phyloP scores from a whole-genome alignment of 2,797 vertebrate genomes.

The Sorex maritimensis region DNA sequence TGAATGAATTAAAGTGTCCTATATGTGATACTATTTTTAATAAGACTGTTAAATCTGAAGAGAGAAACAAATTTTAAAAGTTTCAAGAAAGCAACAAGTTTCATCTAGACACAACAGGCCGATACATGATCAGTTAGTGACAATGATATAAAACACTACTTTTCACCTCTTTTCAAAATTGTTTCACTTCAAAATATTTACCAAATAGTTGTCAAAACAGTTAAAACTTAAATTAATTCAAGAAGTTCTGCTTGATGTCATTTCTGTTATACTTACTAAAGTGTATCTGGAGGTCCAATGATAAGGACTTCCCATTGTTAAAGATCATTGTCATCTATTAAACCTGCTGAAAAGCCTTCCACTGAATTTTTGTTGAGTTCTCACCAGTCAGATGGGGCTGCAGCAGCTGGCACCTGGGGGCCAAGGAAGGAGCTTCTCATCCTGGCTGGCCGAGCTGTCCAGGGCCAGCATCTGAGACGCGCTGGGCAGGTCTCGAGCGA shows the following conservation, averaged over 20 bases:
- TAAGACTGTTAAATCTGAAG: no score
- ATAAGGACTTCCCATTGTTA: conserved; percentile 99
- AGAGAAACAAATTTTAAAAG: no score
- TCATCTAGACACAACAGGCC: conserved; percentile 11
- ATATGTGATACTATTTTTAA: no score
- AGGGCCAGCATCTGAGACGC: no score
- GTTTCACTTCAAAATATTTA: neutral
- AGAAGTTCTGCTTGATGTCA: conserved; percentile 1
- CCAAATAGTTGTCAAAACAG: conserved; percentile 22
- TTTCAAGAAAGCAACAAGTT: neutral
- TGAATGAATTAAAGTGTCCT: no score
- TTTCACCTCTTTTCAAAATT: neutral
- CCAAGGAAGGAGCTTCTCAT: no score
- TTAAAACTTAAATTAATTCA: conserved; percentile 58
- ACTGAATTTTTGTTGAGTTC: conserved; percentile 99
- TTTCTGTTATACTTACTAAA: conserved; percentile 95
- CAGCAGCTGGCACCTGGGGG: no score
- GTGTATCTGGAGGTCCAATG: conserved; percentile 98
- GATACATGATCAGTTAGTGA: neutral
- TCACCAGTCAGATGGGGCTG: conserved; percentile 75
- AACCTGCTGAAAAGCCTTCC: conserved; percentile 99
- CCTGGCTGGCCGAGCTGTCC: no score
- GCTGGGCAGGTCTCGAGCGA: no score
- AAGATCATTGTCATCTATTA: conserved; percentile 99
- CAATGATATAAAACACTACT: conserved; percentile 1